Percentiles rank a stretch among this genome's conserved stretches.
Evolutionary conservation across 2,888 invertebrate species (phyloP).

Genomic region (Antheraea yamamai): DNA sequence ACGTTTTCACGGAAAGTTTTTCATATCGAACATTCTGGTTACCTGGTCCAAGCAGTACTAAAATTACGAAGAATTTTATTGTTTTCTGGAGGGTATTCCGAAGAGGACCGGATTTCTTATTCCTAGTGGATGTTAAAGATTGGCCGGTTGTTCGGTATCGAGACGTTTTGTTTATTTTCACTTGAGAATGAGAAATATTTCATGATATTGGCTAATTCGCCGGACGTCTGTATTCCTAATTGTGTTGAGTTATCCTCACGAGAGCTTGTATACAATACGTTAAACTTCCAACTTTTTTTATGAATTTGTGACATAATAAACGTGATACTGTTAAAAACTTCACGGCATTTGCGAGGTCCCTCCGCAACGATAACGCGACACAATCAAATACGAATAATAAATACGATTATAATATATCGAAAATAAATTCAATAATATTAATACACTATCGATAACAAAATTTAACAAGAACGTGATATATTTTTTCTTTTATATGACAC

Average conservation of each 20-base stretch:
- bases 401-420: conserved; percentile 36
- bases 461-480: conserved; percentile 74
- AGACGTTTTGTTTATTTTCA: conserved; percentile 59
- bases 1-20: conserved; percentile 27
- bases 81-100: conserved; percentile 74
- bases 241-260: conserved; percentile 4
- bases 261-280: not conserved
- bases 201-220: conserved; percentile 62
- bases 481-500: conserved; percentile 57
- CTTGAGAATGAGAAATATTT: conserved; percentile 51
- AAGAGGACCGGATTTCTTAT: conserved; percentile 74
- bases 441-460: conserved; percentile 75
- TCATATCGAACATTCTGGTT: conserved; percentile 28
- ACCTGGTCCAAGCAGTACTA: conserved; percentile 64
- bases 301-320: conserved; percentile 57
- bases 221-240: conserved; percentile 38
- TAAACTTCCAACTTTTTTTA: conserved; percentile 40
- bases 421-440: conserved; percentile 53
- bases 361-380: conserved; percentile 50
- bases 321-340: conserved; percentile 51
- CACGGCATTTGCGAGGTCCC: conserved; percentile 56
- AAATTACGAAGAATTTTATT: conserved; percentile 70
- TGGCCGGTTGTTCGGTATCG: conserved; percentile 72
- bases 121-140: conserved; percentile 77
- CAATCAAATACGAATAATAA: conserved; percentile 45